These are phyloP conservation scores for Rafetus swinhoei DNA, from an alignment of 2,113 vertebrate species.

Conservation along the genomic window DNA sequence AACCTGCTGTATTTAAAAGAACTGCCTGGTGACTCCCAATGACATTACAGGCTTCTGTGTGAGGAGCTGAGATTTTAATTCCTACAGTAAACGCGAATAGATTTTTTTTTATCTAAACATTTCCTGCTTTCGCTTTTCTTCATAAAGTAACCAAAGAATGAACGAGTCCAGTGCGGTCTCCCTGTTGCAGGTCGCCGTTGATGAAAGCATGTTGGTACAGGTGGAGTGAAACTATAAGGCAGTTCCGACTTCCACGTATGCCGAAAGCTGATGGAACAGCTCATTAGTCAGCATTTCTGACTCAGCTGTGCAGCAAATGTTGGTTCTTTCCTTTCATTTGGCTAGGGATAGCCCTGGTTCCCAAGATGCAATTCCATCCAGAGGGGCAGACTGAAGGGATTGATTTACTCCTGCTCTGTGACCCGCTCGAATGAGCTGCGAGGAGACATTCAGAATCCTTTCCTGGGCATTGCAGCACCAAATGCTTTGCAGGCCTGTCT, in stretches of 20 bases:
- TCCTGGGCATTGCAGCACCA: neutral
- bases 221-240: neutral
- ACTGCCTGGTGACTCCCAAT: neutral
- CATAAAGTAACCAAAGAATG: neutral
- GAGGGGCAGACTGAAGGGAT: neutral
- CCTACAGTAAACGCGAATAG: neutral
- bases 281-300: neutral
- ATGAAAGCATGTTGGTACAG: neutral
- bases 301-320: neutral
- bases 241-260: neutral
- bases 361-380: neutral
- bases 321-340: neutral
- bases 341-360: neutral
- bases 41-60: neutral
- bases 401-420: neutral
- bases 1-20: neutral
- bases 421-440: fast-evolving
- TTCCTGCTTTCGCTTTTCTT: neutral
- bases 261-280: neutral
- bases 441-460: neutral
- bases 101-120: neutral
- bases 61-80: neutral
- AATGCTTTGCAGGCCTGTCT: neutral
- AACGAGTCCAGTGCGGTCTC: neutral
- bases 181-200: neutral